Conservation (phyloP, 2,797 vertebrate genomes). For the Sphaeramia orbicularis region DNA sequence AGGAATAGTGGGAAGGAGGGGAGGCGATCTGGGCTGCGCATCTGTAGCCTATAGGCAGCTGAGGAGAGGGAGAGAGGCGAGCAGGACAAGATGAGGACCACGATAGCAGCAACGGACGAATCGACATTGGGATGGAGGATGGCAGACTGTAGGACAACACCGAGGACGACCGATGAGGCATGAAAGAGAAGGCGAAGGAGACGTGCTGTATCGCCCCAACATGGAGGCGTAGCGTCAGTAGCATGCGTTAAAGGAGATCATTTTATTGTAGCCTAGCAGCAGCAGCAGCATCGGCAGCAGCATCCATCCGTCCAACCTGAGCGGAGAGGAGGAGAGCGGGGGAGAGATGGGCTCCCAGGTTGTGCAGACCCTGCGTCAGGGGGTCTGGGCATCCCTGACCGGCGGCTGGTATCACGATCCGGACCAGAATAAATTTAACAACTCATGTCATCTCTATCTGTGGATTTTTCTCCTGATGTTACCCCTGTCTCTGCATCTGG, state of each 20-base stretch:
- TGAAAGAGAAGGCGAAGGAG: conserved; percentile 57
- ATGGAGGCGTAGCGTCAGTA: conserved; percentile 79
- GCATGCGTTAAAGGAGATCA: conserved; percentile 67
- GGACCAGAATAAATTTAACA: conserved; percentile 96
- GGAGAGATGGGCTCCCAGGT: conserved; percentile 91
- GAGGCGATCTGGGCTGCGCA: conserved; percentile 70
- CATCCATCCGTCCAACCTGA: conserved; percentile 75
- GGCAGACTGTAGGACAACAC: conserved; percentile 48
- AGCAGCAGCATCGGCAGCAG: conserved; percentile 63
- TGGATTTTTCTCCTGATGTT: conserved; percentile 95
- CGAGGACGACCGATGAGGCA: conserved; percentile 45
- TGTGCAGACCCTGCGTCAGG: conserved; percentile 94
- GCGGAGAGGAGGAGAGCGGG: conserved; percentile 66
- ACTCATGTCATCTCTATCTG: conserved; percentile 96
- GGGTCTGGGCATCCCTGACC: conserved; percentile 96
- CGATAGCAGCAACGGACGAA: conserved; percentile 55
- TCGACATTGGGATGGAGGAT: conserved; percentile 56
- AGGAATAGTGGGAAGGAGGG: conserved; percentile 36
- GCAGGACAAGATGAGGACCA: conserved; percentile 67
- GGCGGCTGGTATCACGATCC: conserved; percentile 98
- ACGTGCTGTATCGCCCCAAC: conserved; percentile 66
- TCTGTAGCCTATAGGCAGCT: conserved; percentile 64
- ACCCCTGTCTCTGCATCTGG: conserved; percentile 94
- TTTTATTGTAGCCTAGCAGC: conserved; percentile 79
- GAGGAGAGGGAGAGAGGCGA: conserved; percentile 50